phyloP scores from a whole-genome alignment of 2,797 vertebrate species.

The Anomalospiza imberbis region DNA sequence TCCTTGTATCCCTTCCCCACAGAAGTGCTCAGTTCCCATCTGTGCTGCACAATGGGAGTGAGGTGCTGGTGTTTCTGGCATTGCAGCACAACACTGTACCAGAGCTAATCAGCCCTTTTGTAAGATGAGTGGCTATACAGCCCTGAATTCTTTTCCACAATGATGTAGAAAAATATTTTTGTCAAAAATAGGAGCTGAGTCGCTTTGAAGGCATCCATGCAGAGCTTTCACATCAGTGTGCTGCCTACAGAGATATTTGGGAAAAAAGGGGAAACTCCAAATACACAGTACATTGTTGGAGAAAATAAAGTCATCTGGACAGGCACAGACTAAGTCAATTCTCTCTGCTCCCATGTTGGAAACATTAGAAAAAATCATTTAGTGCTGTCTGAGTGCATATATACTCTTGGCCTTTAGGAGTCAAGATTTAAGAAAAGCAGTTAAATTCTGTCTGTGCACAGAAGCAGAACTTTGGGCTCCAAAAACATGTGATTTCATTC shows the following conservation, averaged over 20 bases:
- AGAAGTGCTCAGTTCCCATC: neutral
- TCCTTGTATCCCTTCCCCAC: neutral
- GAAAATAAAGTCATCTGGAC: neutral
- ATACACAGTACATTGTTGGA: neutral
- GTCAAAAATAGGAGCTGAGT: neutral
- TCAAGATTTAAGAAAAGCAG: neutral
- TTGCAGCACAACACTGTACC: neutral
- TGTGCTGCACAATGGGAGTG: neutral
- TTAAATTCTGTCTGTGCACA: neutral
- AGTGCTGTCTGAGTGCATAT: neutral
- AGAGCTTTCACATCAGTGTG: neutral
- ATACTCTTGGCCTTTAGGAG: neutral
- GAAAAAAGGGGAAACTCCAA: neutral
- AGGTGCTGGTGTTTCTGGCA: neutral
- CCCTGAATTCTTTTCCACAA: neutral
- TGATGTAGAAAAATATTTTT: neutral
- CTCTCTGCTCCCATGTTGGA: neutral
- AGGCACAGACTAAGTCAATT: neutral
- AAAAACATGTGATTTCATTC: neutral
- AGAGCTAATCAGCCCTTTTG: neutral
- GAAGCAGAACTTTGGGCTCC: neutral
- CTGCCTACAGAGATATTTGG: neutral
- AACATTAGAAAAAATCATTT: neutral
- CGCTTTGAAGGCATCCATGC: neutral
- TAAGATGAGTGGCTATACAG: neutral